These are phyloP conservation scores for Coccyzus lansbergi DNA, from an alignment of 2,797 vertebrate species.

Conservation along the genomic window DNA sequence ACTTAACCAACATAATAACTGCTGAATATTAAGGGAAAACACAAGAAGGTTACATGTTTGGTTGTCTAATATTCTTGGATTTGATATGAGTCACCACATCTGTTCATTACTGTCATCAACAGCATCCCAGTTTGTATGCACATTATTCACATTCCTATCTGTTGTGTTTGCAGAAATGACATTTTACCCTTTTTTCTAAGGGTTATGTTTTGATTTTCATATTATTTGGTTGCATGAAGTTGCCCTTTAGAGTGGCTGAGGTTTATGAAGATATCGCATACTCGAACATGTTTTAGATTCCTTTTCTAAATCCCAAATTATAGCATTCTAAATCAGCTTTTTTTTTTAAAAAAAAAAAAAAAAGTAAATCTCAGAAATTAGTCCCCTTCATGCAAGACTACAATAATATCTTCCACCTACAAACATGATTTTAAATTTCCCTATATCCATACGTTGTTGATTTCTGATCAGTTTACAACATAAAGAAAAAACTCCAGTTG, in stretches of 20 bases:
- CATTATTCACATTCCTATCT: constrained; percentile 81
- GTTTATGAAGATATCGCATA: constrained; percentile 66
- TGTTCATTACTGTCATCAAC: constrained; percentile 77
- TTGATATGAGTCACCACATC: constrained; percentile 81
- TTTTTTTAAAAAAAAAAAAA: constrained; percentile 46
- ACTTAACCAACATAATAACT: constrained; percentile 89
- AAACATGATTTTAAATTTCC: constrained; percentile 46
- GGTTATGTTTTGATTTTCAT: constrained; percentile 75
- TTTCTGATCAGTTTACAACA: constrained; percentile 53
- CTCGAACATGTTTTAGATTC: constrained; percentile 57
- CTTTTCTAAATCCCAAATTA: constrained; percentile 65
- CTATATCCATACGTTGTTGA: constrained; percentile 45
- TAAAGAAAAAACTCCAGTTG: constrained; percentile 65
- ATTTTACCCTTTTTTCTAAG: constrained; percentile 77
- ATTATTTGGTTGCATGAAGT: constrained; percentile 81
- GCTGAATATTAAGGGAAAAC: constrained; percentile 81
- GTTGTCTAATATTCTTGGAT: constrained; percentile 85
- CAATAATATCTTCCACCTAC: constrained; percentile 53
- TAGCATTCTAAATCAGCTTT: constrained; percentile 52
- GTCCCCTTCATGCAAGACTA: constrained; percentile 53
- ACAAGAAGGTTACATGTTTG: constrained; percentile 79
- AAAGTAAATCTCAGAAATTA: constrained; percentile 41
- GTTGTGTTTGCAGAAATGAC: constrained; percentile 79
- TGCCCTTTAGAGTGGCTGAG: constrained; percentile 75
- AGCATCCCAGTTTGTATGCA: constrained; percentile 81